Evolutionary conservation across 1,140 invertebrate genomes (phyloP), one percentile per base, ranked within the genome.

Genomic region (Chlorops oryzae): DNA sequence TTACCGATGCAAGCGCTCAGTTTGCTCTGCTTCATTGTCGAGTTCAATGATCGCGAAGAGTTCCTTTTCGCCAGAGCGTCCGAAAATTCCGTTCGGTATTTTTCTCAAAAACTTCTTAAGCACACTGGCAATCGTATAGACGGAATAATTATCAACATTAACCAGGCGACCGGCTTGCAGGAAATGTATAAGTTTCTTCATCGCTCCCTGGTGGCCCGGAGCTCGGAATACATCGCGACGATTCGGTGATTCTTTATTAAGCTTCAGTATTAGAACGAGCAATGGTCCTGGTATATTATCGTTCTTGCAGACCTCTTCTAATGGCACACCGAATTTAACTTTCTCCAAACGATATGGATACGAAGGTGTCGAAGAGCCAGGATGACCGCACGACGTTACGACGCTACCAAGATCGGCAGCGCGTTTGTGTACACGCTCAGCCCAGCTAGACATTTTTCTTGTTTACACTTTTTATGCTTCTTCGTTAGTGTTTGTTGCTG

Each of bases 71-170:
- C 89, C 86, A 44, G 91, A 88, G 24, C 83, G 79, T 1, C 93
- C 85, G 77, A 99, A 98, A 47, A 98, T 90, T 21, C 96, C 96
- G 51, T 89, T 92, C 37, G 96, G 95, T 59, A 98, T 85, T 80
- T 97, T 96, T 49, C 95, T 82, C n/a, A 98, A 79, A 77, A 98
- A 99, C 77, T 92, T 91, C 75, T 98, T 99, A 24, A 98, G 78
- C 28, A 98, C 95, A 74, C 93, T 96, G 21, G 96, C 95, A 64
- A 98, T 94, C 32, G 96, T 98, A 75, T 98, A 96, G 46, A 98
- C 93, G 56, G 91, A 96, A 72, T 95, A 98, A 72, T 96, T 94
- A 63, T 94, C 89, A 63, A 96, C 95, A 72, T 97, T 97, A n/a
- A 98, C 90, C 55, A 96, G 80, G 52, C 93, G 82, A 12, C 96